Evolutionary conservation across 2,888 invertebrate species (phyloP).

Genomic region (Kryphioiulus occultus): DNA sequence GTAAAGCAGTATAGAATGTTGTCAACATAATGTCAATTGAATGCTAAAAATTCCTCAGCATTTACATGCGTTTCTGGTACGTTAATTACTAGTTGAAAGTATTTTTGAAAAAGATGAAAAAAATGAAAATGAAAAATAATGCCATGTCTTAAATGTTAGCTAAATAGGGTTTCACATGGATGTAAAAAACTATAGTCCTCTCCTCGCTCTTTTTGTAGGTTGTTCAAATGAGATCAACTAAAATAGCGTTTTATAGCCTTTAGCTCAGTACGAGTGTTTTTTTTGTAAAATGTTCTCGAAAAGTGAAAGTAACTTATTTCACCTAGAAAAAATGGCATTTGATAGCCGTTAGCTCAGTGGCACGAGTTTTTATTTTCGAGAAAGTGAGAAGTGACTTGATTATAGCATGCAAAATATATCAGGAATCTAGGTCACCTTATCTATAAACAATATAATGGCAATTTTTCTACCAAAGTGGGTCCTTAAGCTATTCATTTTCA

Average conservation of each 20-base stretch:
- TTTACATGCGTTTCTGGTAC: neutral
- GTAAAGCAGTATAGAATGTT: no score
- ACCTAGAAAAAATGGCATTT: neutral
- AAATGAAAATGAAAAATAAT: neutral
- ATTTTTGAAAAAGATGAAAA: neutral
- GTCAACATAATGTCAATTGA: no score
- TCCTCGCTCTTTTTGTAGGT: neutral
- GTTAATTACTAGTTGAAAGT: neutral
- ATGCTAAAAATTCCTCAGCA: no score
- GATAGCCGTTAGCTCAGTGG: neutral
- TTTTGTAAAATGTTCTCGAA: neutral
- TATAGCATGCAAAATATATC: neutral
- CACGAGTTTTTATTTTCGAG: neutral
- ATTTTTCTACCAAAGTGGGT: neutral
- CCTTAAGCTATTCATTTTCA: neutral
- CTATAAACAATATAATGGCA: neutral
- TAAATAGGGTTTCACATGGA: conserved; percentile 14
- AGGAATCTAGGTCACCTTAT: neutral
- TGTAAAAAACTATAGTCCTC: neutral
- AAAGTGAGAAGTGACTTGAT: neutral
- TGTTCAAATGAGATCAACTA: neutral
- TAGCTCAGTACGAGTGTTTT: neutral
- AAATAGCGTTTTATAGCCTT: neutral
- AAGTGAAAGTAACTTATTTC: conserved; percentile 3
- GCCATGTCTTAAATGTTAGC: neutral